These are phyloP conservation scores for Philypnodon macrostomus DNA, from an alignment of 2,797 vertebrate species.

Conservation along the genomic window DNA sequence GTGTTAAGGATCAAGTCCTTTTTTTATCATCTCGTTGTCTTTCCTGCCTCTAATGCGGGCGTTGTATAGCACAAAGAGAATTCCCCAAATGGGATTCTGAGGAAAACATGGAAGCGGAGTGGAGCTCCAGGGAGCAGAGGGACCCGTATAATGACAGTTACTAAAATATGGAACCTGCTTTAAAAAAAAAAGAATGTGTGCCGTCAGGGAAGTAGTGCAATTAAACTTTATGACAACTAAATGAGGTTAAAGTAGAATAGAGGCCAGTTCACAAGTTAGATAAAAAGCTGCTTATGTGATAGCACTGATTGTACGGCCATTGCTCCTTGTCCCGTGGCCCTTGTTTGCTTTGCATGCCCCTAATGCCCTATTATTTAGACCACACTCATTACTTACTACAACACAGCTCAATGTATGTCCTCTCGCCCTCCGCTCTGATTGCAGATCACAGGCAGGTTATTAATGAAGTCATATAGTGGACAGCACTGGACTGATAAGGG, in stretches of 20 bases:
- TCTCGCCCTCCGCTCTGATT: constrained; percentile 44
- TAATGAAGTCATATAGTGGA: constrained; percentile 53
- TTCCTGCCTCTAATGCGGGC: constrained; percentile 27
- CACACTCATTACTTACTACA: background rate
- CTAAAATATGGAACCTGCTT: constrained; percentile 35
- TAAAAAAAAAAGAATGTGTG: constrained; percentile 27
- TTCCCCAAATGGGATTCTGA: constrained; percentile 61
- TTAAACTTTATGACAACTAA: constrained; percentile 25
- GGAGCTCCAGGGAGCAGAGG: constrained; percentile 50
- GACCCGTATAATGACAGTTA: constrained; percentile 43
- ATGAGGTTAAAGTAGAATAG: constrained; percentile 11
- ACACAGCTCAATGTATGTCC: constrained; percentile 3
- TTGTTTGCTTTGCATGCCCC: constrained; percentile 52
- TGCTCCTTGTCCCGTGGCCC: constrained; percentile 52
- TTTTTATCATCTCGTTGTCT: constrained; percentile 18
- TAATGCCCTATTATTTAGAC: constrained; percentile 42
- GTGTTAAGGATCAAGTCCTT: constrained; percentile 42
- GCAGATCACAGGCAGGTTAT: constrained; percentile 57
- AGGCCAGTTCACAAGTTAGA: constrained; percentile 32
- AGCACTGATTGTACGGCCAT: constrained; percentile 46
- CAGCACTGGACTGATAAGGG: constrained; percentile 52
- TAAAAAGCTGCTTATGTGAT: constrained; percentile 36
- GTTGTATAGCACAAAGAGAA: constrained; percentile 36
- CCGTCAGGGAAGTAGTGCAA: constrained; percentile 33
- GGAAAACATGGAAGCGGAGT: constrained; percentile 52